phyloP scores from a whole-genome alignment of 2,797 vertebrate species.

The Eulemur coronatus region DNA sequence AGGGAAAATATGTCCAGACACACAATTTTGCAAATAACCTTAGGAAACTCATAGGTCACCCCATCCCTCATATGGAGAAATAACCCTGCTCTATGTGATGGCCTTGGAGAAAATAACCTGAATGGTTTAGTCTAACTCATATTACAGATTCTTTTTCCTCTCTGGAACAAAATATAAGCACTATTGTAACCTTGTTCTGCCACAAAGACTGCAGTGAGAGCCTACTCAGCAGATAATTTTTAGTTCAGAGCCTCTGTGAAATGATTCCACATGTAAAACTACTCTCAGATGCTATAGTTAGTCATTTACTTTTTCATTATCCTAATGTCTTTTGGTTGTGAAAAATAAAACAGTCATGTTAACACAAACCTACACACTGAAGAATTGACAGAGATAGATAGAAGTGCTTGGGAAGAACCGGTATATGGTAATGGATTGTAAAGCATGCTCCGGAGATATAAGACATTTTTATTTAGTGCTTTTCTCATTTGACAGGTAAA shows the following conservation, averaged over 20 bases:
- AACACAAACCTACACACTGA: background rate
- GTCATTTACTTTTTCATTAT: conserved; percentile 67
- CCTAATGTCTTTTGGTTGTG: conserved; percentile 36
- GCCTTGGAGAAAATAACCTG: background rate
- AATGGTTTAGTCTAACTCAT: background rate
- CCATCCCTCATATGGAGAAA: background rate
- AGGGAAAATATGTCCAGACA: background rate
- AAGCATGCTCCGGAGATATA: background rate
- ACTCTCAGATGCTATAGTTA: background rate
- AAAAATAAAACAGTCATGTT: conserved; percentile 55
- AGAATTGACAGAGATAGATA: background rate
- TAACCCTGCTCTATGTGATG: background rate
- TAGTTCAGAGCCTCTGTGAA: conserved; percentile 7
- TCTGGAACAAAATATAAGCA: background rate
- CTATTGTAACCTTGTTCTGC: conserved; percentile 17
- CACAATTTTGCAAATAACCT: background rate
- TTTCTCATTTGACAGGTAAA: conserved; percentile 41
- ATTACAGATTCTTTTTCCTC: background rate
- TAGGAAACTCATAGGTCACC: background rate
- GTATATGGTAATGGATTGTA: background rate
- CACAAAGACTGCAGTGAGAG: background rate
- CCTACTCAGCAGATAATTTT: conserved; percentile 27
- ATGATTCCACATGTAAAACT: conserved; percentile 46
- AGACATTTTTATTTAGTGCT: conserved; percentile 17
- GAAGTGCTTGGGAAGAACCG: background rate